phyloP scores from a whole-genome alignment of 2,797 vertebrate species.

The Poecilia picta region DNA sequence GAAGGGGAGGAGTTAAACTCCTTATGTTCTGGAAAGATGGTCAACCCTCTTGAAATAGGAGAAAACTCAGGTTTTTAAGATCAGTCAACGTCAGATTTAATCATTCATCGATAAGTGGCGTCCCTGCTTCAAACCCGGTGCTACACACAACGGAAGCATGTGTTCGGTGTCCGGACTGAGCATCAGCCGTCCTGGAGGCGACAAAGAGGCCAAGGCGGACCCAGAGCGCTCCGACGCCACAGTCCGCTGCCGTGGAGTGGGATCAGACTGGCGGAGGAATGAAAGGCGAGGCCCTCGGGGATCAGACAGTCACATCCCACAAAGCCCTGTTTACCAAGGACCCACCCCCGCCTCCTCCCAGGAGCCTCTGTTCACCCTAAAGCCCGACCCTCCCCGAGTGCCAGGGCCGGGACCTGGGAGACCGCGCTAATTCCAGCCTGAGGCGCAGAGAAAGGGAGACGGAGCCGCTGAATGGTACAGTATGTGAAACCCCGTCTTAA shows the following conservation, averaged over 20 bases:
- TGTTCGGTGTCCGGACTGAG: constrained; percentile 14
- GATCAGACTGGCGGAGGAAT: constrained; percentile 60
- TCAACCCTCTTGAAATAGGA: no score
- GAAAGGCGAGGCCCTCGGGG: constrained; percentile 70
- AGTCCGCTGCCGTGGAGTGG: constrained; percentile 44
- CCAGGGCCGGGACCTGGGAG: constrained; percentile 79
- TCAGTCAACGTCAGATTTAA: no score
- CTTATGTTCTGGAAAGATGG: no score
- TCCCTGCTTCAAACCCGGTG: neutral
- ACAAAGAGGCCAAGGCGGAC: constrained; percentile 42
- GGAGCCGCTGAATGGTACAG: constrained; percentile 73
- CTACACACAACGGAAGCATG: neutral
- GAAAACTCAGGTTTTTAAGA: no score
- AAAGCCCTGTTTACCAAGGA: constrained; percentile 82
- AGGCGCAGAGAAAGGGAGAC: constrained; percentile 54
- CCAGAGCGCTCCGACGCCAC: constrained; percentile 44
- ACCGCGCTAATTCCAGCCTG: constrained; percentile 78
- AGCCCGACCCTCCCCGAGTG: constrained; percentile 66
- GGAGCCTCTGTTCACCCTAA: constrained; percentile 51
- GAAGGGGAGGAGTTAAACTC: no score
- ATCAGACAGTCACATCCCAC: constrained; percentile 82
- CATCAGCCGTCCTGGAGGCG: constrained; percentile 31
- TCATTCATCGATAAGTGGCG: no score
- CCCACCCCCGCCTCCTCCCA: constrained; percentile 55
- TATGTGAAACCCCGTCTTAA: constrained; percentile 80